These are phyloP conservation scores for Hippocampus kuda DNA, from an alignment of 2,797 vertebrate genomes.

Conservation along the genomic window DNA sequence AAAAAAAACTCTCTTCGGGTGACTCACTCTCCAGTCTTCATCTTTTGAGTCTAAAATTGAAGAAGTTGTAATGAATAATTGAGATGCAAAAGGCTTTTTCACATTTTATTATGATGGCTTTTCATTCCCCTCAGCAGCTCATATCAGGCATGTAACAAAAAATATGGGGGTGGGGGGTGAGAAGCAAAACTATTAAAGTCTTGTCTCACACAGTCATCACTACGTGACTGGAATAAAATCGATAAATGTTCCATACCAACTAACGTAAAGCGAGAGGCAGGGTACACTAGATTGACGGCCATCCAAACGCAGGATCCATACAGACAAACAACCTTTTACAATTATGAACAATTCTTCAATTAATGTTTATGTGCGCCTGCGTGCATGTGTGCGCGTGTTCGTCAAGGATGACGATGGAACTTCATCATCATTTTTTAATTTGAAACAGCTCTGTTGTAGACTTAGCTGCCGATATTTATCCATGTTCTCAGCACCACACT, in stretches of 20 bases:
- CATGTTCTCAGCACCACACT: no score
- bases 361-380: neutral
- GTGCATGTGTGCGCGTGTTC: no score
- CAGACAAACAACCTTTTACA: neutral
- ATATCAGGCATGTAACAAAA: neutral
- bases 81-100: neutral
- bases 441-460: no score
- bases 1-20: neutral
- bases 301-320: neutral
- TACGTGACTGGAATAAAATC: neutral
- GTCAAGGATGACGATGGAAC: no score
- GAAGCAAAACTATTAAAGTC: neutral
- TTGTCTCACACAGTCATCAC: neutral
- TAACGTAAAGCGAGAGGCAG: no score
- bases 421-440: no score
- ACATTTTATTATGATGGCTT: slow-evolving; percentile 6
- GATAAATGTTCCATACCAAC: no score
- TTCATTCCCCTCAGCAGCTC: neutral
- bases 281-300: no score
- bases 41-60: slow-evolving; percentile 3
- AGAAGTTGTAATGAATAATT: slow-evolving; percentile 8
- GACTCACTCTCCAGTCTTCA: neutral
- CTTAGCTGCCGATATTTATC: no score
- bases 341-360: neutral
- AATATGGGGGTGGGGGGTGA: neutral